Percentiles rank a stretch among this genome's conserved stretches.
These are phyloP conservation scores for Pseudobourletiella spinata DNA, from an alignment of 1,140 invertebrate species.

Conservation along the genomic window DNA sequence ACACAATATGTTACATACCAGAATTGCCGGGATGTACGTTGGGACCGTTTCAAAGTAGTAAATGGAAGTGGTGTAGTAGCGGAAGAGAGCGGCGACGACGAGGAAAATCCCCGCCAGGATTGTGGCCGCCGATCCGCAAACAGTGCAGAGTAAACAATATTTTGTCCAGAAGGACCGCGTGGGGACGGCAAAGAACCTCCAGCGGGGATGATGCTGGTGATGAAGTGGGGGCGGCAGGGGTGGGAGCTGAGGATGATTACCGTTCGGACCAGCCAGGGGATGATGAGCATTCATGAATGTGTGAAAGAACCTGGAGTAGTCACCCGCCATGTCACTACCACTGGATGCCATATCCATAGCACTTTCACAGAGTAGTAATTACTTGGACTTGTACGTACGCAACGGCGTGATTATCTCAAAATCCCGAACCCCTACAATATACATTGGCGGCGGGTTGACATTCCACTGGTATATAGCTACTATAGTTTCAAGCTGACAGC, in stretches of 20 bases:
- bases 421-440: too few relatives aligned
- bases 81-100: constrained; percentile 62
- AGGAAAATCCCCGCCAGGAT: constrained; percentile 63
- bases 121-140: constrained; percentile 44
- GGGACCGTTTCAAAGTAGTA: constrained; percentile 76
- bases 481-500: too few relatives aligned
- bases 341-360: not conserved
- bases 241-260: too few relatives aligned
- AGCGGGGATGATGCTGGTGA: constrained; percentile 17
- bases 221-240: not conserved
- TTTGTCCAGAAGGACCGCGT: constrained; percentile 32
- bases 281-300: not conserved
- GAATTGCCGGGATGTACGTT: constrained; percentile 66
- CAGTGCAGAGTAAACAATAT: constrained; percentile 33
- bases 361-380: not conserved
- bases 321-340: not conserved
- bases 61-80: constrained; percentile 66
- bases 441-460: too few relatives aligned
- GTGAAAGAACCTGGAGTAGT: not conserved
- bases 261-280: not conserved
- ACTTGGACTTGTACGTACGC: too few relatives aligned
- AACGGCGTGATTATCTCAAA: too few relatives aligned
- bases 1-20: constrained; percentile 48
- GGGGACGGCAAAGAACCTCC: constrained; percentile 17
- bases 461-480: too few relatives aligned